Evolutionary conservation across 2,113 vertebrate genomes (phyloP), one percentile per base, ranked within the genome.

Genomic region (Crotalus horridus): DNA sequence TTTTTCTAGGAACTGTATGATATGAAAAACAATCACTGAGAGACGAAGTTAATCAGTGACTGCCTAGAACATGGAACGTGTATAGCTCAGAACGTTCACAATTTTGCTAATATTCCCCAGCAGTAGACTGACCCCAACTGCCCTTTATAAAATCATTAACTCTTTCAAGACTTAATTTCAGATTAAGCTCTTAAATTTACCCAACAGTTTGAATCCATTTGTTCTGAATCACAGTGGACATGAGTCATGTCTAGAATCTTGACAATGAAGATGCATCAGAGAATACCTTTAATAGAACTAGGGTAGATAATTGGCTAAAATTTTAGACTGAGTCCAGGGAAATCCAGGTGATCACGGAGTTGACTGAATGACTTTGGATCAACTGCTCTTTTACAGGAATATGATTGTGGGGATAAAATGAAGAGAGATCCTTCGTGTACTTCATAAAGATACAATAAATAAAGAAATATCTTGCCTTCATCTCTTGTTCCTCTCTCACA

Each of bases 31-130:
- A 8, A 94, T n/a, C 88, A 90, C 23, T 92, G 74, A 89, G 51
- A 90, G 88, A 92, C 59, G 87, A 93, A 95, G 93, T 88, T 51
- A 64, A 94, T 90, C 53, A 91, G 0, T 64, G 55, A 91, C 89
- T 94, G 56, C 1, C 7, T 1, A 24, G 64, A 90, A 88, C 2
- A 43, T 89, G 69, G 93, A 33, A 69, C 86, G 8, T 15, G 17
- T 51, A 91, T 89, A 94, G 91, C 58, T 85, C 88, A 26, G 15
- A 24, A 92, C 89, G 93, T 87, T 85, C 92, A 93, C 3, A 17
- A 51, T 2, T 74, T 90, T 64, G 93, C 81, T 95, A 92, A 90
- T 56, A 64, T 58, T 9, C 3, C 85, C 51, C 81, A 88, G 89
- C 3, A 39, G 0, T 61, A 86, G 89, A 93, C 20, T 89, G 89